These are phyloP conservation scores for Phalloptychus januarius DNA, from an alignment of 2,797 vertebrate species.

Conservation along the genomic window DNA sequence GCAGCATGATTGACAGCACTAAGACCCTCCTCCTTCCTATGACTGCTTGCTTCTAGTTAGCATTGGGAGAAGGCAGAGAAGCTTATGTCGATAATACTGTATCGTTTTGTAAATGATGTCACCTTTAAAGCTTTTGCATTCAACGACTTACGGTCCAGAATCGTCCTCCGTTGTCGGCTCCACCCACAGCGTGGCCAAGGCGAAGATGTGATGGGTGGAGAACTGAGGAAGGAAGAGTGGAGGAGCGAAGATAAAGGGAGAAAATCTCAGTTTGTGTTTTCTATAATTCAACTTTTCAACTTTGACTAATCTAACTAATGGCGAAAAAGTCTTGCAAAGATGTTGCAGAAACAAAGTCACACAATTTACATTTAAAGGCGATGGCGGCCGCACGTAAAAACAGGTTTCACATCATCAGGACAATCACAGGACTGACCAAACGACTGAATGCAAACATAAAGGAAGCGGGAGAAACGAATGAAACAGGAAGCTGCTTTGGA, in stretches of 20 bases:
- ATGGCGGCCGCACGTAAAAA: neutral
- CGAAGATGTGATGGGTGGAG: slow-evolving; percentile 96
- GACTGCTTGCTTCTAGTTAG: no score
- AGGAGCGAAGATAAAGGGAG: neutral
- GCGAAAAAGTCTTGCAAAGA: neutral
- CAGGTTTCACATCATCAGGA: neutral
- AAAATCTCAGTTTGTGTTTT: neutral
- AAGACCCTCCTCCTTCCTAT: no score
- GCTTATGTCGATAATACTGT: neutral
- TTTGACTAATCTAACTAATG: no score
- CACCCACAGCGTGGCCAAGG: slow-evolving; percentile 92
- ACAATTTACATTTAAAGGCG: neutral
- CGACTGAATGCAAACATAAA: neutral
- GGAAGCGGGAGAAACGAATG: neutral
- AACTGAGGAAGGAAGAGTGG: slow-evolving; percentile 80
- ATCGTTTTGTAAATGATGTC: neutral
- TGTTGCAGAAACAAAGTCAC: neutral
- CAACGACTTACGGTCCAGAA: slow-evolving; percentile 84
- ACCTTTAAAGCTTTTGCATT: neutral
- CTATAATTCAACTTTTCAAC: no score
- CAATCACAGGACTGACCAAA: slow-evolving; percentile 12
- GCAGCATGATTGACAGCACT: no score
- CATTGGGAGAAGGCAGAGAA: no score
- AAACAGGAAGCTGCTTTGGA: slow-evolving; percentile 29
- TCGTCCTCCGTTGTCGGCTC: slow-evolving; percentile 93